Base-by-base conservation (phyloP, 2,113 vertebrate species). In the Bubo bubo region DNA sequence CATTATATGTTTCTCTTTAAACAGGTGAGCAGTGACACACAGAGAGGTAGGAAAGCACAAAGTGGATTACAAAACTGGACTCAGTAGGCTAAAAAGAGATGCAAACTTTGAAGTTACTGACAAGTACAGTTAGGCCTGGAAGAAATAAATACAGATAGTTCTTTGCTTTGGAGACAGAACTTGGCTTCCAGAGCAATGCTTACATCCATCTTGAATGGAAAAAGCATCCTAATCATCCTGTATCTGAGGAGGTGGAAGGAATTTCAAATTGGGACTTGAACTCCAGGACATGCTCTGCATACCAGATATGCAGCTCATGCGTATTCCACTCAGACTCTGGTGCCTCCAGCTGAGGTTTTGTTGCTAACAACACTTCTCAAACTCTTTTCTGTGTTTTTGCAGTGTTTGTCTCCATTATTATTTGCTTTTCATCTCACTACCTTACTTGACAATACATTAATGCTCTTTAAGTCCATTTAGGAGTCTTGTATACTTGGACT, bases 261-360 rank as follows among this genome's bases (percentile, higher is more conserved):
- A 87, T 94, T 86, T 89, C 39, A 89, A 41, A 94, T 66, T 24
- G 81, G 56, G 32, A 24, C 64, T 93, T 81, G 76, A 89, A 91
- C 84, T 91, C 37, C 62, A 52, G 53, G 64, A 80, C 83, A 94
- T 1, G 3, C 4, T 91, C 37, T 63, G 87, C 84, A 72, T 89
- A 81, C 19, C 23, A 66, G 52, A 85, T 85, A 70, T 84, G 53
- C 30, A 22, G 60, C 49, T 94, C 53, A 79, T 91, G 34, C 34
- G 62, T 92, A 94, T 87, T 94, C 60, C 22, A 8, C 43, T 71
- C 4, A 1, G 43, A 47, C 49, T 91, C 56, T 76, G 24, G 32
- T 64, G 45, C 28, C 87, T 89, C 22, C n/a, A 72, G 30, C 23
- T 58, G 64, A 41, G 19, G 10, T 79, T 91, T 92, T 72, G 17